Conservation (phyloP, 2,797 vertebrate genomes). For the Pangasius mekongensis region DNA sequence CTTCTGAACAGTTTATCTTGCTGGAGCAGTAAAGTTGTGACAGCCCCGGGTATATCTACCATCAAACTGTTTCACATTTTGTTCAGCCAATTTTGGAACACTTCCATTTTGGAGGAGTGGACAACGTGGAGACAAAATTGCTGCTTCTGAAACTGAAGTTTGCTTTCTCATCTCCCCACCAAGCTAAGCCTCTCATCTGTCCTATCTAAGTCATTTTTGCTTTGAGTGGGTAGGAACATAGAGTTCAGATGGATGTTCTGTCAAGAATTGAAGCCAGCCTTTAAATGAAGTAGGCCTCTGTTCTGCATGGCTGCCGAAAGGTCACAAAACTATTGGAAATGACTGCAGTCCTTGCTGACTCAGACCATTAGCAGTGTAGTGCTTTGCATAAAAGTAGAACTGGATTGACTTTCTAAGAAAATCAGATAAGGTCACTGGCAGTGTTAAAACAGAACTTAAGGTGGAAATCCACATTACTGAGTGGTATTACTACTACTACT, state of each 20-base stretch:
- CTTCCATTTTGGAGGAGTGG: conserved; percentile 12
- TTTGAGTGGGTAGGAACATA: conserved; percentile 5
- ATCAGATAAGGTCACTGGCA: conserved; percentile 49
- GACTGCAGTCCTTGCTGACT: conserved; percentile 52
- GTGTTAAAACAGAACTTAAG: conserved; percentile 21
- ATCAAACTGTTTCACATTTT: conserved; percentile 24
- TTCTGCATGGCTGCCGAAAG: conserved; percentile 36
- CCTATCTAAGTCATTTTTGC: conserved; percentile 36
- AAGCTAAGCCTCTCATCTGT: conserved; percentile 33
- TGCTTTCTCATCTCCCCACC: conserved; percentile 27
- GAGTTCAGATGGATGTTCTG: conserved; percentile 44
- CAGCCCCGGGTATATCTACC: conserved; percentile 23
- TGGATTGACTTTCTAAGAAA: conserved; percentile 40
- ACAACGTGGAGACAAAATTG: conserved; percentile 4
- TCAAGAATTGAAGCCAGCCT: conserved; percentile 43
- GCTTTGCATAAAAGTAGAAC: conserved; percentile 42
- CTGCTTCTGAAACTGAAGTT: conserved; percentile 23
- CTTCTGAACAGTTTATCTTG: conserved; percentile 37
- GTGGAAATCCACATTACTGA: conserved; percentile 39
- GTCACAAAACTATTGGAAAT: conserved; percentile 32
- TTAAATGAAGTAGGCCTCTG: conserved; percentile 28
- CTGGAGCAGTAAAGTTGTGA: conserved; percentile 19
- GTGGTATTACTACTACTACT: background rate
- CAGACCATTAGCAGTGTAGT: conserved; percentile 19
- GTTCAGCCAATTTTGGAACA: conserved; percentile 32